Base-by-base conservation (phyloP, 1,140 invertebrate species). In the Protaetia brevitarsis region DNA sequence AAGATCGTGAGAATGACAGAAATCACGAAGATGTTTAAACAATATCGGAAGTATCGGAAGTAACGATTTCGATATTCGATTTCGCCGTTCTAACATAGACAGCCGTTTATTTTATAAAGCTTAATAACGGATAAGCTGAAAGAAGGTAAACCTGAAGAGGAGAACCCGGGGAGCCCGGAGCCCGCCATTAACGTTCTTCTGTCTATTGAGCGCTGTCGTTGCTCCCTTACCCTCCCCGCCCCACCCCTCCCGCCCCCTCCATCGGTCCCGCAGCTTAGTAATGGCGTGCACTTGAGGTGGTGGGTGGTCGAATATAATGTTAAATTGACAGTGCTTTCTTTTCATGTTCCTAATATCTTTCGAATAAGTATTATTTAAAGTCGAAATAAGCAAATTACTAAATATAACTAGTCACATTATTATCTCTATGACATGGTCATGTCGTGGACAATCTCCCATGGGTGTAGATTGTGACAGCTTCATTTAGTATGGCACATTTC, bases 241-340 rank as follows among this genome's bases (percentile, higher is more conserved):
- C n/a, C n/a, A n/a, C n/a, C 28, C 41, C 31, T 59, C 60, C 23
- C 59, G n/a, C 28, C 41, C 31, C 60, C 60, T 16, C 59, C 66
- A 37, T 45, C 66, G 45, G 45, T 63, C 66, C 29, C 11, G 19
- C 41, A 34, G 45, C 60, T 63, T 45, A 70, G 68, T 66, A 70
- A 74, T 74, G 72, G 72, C 72, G 71, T 69, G 67, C 67, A 64
- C 59, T 64, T 68, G 41, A 72, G 71, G 68, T 71, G 66, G 72
- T 74, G 72, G 71, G 72, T 74, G 72, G 71, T 74, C 71, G 68
- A 51, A 66, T 63, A 60, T 68, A 72, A 72, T 58, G 65, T 63
- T 71, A 72, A 67, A 70, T 67, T 71, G 66, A 71, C 69, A 71
- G 71, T 72, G 71, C 65, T 72, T 68, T 69, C 65, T 68, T 70